Conservation (phyloP, 2,888 invertebrate genomes). For the Rutpela maculata region DNA sequence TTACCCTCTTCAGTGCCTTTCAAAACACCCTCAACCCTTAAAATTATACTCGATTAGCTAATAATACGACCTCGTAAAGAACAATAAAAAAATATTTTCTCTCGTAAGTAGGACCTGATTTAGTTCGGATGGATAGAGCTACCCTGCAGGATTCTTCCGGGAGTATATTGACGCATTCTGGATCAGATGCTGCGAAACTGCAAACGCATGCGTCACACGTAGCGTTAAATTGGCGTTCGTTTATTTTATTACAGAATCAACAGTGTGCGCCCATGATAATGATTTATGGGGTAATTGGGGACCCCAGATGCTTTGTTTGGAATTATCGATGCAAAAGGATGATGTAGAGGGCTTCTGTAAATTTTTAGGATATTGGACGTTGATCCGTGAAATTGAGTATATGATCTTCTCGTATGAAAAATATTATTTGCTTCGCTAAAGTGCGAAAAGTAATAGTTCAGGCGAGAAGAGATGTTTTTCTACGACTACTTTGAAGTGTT, state of each 20-base stretch:
- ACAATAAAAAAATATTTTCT: background rate
- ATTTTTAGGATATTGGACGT: background rate
- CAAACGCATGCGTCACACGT: background rate
- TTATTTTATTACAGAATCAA: conserved; percentile 18
- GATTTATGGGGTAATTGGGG: conserved; percentile 12
- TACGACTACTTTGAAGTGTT: too few species aligned
- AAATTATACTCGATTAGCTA: background rate
- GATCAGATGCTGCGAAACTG: conserved; percentile 35
- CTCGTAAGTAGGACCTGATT: background rate
- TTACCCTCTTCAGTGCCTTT: background rate
- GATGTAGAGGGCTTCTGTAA: background rate
- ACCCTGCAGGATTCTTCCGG: background rate
- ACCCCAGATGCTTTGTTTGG: background rate
- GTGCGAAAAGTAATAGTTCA: too few species aligned
- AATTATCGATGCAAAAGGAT: background rate
- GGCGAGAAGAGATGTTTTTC: too few species aligned
- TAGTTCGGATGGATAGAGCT: background rate
- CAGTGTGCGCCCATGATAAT: conserved; percentile 12
- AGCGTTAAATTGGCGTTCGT: conserved; percentile 2
- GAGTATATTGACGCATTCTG: conserved; percentile 49
- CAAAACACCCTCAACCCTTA: background rate
- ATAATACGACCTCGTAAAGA: background rate
- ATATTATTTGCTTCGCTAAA: too few species aligned
- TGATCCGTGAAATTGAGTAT: background rate
- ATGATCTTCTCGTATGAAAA: background rate